A percentile compares a stretch with the other conserved stretches of the same genome.
These are phyloP conservation scores for Scolopax bukidnonensis DNA, from an alignment of 2,797 vertebrate species.

Conservation along the genomic window DNA sequence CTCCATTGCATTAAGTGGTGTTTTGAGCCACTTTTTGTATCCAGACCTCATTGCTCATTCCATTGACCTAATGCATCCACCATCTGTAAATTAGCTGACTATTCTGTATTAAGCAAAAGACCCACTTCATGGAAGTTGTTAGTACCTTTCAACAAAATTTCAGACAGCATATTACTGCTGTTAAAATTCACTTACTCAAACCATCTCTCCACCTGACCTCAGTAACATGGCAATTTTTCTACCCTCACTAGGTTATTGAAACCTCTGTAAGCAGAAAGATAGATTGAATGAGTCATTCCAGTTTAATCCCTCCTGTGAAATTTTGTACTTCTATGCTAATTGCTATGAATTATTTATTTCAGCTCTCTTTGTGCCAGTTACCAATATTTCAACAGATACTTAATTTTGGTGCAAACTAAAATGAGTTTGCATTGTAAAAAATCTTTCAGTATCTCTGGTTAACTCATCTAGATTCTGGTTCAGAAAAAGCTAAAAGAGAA, in stretches of 20 bases:
- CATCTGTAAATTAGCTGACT: neutral
- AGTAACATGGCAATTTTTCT: neutral
- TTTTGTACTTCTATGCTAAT: neutral
- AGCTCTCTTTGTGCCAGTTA: neutral
- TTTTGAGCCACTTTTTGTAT: neutral
- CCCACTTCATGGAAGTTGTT: neutral
- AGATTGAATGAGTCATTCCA: slow-evolving; percentile 6
- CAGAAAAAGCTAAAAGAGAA: neutral
- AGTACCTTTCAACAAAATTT: neutral
- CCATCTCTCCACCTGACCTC: neutral
- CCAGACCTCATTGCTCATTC: neutral
- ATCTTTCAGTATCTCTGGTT: neutral
- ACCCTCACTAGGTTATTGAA: neutral
- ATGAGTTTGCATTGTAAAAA: neutral
- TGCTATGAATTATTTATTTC: slow-evolving; percentile 35
- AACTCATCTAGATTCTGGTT: neutral
- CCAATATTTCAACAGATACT: neutral
- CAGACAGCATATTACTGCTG: neutral
- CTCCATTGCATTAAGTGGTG: fast-evolving
- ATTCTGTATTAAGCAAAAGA: neutral
- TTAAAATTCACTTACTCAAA: neutral
- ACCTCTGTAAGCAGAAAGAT: slow-evolving; percentile 2
- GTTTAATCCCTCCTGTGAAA: slow-evolving; percentile 23
- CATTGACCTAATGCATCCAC: neutral
- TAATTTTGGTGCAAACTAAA: neutral